Conservation (phyloP, 1,140 invertebrate species). For the Philotrypesis tridentata region DNA sequence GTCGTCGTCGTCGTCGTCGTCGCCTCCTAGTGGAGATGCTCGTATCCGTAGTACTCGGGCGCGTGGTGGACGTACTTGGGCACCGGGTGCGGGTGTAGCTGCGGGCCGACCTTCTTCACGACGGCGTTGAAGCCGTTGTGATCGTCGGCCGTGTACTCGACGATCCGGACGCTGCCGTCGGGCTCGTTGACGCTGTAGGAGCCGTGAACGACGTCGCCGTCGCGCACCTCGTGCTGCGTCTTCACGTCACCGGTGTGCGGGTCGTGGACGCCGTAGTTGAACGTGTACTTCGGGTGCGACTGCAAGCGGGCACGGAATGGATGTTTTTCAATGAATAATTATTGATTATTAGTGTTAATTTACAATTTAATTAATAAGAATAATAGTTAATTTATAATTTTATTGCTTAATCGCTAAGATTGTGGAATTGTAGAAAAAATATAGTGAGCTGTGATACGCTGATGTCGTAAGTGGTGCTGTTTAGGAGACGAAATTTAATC, state of each 20-base stretch:
- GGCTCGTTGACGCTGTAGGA: slow-evolving; percentile 75
- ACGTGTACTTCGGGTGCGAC: slow-evolving; percentile 73
- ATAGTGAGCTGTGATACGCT: too few species aligned
- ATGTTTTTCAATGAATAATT: neutral
- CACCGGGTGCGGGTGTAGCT: slow-evolving; percentile 64
- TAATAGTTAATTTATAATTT: too few species aligned
- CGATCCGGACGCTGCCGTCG: slow-evolving; percentile 74
- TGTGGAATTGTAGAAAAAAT: too few species aligned
- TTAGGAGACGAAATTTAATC: too few species aligned
- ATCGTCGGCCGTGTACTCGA: slow-evolving; percentile 74
- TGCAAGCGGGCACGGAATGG: slow-evolving; percentile 49
- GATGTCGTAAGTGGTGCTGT: too few species aligned
- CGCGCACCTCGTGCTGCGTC: slow-evolving; percentile 73
- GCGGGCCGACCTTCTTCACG: slow-evolving; percentile 73
- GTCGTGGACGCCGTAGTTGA: slow-evolving; percentile 75
- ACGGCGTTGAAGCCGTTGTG: slow-evolving; percentile 75
- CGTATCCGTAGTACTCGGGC: slow-evolving; percentile 69
- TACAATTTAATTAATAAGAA: too few species aligned
- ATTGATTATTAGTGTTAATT: too few species aligned
- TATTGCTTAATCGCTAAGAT: too few species aligned
- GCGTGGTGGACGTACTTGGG: slow-evolving; percentile 64
- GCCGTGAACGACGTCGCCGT: slow-evolving; percentile 75
- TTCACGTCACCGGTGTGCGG: slow-evolving; percentile 75
- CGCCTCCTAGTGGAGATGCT: slow-evolving; percentile 64
- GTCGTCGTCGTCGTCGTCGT: too few species aligned